Percentiles rank a stretch among this genome's conserved stretches.
These are phyloP conservation scores for Brachypodius melanocephalos DNA, from an alignment of 2,113 vertebrate genomes.

Conservation along the genomic window DNA sequence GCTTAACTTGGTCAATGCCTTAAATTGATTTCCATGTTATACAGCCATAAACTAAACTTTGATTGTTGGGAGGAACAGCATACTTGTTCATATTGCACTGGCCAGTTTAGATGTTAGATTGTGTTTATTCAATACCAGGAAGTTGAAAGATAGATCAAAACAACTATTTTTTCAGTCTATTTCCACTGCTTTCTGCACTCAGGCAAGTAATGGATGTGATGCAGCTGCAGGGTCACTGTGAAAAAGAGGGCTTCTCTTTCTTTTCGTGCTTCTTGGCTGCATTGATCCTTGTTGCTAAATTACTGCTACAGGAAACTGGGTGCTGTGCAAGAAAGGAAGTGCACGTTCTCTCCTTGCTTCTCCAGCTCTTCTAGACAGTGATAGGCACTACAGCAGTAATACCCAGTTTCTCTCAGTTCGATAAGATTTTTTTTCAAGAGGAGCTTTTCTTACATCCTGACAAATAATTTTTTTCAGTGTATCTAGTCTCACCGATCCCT, in stretches of 20 bases:
- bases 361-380: background rate
- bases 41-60: background rate
- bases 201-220: background rate
- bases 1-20: background rate
- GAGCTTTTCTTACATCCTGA: background rate
- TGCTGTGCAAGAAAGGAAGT: background rate
- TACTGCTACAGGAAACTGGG: background rate
- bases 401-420: background rate
- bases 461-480: background rate
- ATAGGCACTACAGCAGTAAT: background rate
- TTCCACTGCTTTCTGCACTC: background rate
- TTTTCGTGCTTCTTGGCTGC: background rate
- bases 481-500: background rate
- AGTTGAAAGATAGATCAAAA: background rate
- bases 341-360: background rate
- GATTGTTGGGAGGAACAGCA: background rate
- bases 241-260: background rate
- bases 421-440: background rate
- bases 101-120: background rate
- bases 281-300: background rate
- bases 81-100: background rate
- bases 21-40: background rate
- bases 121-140: background rate
- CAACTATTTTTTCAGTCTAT: background rate
- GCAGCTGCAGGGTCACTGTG: background rate